These are phyloP conservation scores for Melanotaenia pygmaea DNA, from an alignment of 2,797 vertebrate species.

Conservation along the genomic window DNA sequence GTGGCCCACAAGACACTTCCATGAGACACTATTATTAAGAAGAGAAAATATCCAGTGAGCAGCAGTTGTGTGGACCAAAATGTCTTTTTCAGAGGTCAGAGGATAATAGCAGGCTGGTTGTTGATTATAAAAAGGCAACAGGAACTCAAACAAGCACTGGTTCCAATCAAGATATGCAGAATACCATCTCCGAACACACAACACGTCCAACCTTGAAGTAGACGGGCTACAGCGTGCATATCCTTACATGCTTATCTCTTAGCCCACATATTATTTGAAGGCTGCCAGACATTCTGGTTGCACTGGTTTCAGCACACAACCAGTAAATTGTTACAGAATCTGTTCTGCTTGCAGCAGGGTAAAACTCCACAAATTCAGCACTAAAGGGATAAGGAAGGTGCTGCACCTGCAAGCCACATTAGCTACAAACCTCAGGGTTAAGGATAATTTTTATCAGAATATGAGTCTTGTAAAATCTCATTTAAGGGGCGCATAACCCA, in stretches of 20 bases:
- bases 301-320: constrained; percentile 5
- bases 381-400: constrained; percentile 66
- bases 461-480: constrained; percentile 63
- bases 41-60: neutral
- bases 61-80: neutral
- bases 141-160: neutral
- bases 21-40: too few relatives aligned
- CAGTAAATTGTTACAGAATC: constrained; percentile 6
- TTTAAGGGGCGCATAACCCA: constrained; percentile 40
- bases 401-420: constrained; percentile 64
- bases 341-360: constrained; percentile 21
- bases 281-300: neutral
- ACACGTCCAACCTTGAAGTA: neutral
- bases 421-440: constrained; percentile 25
- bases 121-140: neutral
- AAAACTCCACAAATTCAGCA: constrained; percentile 13
- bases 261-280: neutral
- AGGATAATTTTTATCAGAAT: constrained; percentile 60
- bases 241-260: neutral
- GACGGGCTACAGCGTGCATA: neutral
- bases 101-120: neutral
- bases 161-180: neutral
- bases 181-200: too few relatives aligned
- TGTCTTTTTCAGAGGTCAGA: neutral
- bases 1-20: neutral